These are phyloP conservation scores for Aporophyla lueneburgensis DNA, from an alignment of 2,888 invertebrate species.

Conservation along the genomic window DNA sequence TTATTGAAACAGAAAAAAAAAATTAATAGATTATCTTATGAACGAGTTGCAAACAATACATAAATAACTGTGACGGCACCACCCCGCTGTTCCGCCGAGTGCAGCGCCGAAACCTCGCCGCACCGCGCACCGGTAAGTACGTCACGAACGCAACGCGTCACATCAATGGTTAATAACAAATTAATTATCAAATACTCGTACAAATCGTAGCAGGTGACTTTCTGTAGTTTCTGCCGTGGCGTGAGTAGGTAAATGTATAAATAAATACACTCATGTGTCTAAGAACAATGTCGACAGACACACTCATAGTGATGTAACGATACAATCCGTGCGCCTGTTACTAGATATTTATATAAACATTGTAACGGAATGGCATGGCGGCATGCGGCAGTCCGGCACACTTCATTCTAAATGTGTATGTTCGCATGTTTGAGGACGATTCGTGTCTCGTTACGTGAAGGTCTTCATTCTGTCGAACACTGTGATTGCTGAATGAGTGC, in stretches of 20 bases:
- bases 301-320: not conserved
- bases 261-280: not conserved
- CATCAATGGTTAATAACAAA: not conserved
- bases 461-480: constrained; percentile 42
- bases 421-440: constrained; percentile 6
- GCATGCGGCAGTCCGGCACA: not conserved
- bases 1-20: no score
- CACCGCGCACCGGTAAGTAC: not conserved
- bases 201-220: not conserved
- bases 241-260: not conserved
- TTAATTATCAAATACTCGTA: not conserved
- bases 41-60: not conserved
- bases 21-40: not conserved
- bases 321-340: not conserved
- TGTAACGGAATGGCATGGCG: no score
- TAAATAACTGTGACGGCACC: not conserved
- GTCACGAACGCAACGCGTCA: not conserved
- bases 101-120: not conserved
- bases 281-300: not conserved
- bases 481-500: constrained; percentile 23
- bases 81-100: not conserved
- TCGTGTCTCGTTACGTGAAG: constrained; percentile 27
- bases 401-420: constrained; percentile 8
- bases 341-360: constrained; percentile 21
- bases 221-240: not conserved